Evolutionary conservation across 2,888 invertebrate species (phyloP).

Genomic region (Himalopsyche anomala): DNA sequence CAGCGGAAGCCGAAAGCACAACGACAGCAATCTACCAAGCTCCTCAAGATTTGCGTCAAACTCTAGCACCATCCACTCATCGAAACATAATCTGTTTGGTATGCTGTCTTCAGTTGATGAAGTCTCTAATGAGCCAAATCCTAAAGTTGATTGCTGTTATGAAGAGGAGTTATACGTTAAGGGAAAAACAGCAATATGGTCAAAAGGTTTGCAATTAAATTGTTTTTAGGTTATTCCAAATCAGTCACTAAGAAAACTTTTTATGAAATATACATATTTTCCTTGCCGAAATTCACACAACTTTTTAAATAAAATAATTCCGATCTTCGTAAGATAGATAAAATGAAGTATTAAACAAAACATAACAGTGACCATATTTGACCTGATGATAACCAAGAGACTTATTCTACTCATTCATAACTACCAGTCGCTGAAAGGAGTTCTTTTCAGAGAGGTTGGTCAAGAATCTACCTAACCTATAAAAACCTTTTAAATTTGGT

Average conservation of each 20-base stretch:
- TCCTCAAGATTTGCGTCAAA: conserved; percentile 72
- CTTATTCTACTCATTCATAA: too few relatives aligned
- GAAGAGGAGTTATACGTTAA: conserved; percentile 94
- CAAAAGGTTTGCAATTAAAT: conserved; percentile 74
- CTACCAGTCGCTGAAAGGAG: too few relatives aligned
- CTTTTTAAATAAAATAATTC: too few relatives aligned
- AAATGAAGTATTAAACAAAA: too few relatives aligned
- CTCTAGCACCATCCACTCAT: conserved; percentile 18
- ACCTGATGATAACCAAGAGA: too few relatives aligned
- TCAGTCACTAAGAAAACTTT: background rate
- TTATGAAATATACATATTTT: too few relatives aligned
- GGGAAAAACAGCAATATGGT: conserved; percentile 91
- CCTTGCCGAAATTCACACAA: too few relatives aligned
- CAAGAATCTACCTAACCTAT: too few relatives aligned
- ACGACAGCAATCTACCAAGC: conserved; percentile 68
- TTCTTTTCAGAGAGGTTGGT: too few relatives aligned
- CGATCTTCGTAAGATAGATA: too few relatives aligned
- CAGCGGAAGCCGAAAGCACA: conserved; percentile 69
- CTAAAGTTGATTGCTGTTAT: conserved; percentile 75
- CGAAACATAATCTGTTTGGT: background rate
- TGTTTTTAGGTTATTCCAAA: background rate
- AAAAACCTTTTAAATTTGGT: too few relatives aligned
- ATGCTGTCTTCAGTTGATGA: conserved; percentile 52
- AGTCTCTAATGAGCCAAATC: conserved; percentile 69
- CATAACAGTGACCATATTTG: too few relatives aligned